Evolutionary conservation across 2,797 vertebrate species (phyloP), one percentile per base, ranked within the genome.

Genomic region (Anisognathus igniventris): DNA sequence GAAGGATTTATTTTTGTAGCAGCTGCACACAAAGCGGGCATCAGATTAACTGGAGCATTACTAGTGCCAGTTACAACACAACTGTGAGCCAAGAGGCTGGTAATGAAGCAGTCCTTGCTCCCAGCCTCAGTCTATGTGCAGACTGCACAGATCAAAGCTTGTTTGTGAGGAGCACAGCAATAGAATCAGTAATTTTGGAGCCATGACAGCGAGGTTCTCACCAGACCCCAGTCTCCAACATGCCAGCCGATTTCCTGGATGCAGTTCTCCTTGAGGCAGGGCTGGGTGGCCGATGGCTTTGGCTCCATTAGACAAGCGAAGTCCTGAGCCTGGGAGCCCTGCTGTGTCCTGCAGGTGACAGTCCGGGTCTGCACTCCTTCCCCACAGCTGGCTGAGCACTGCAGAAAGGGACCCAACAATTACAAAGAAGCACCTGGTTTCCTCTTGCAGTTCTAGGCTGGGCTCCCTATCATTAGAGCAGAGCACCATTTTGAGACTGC

Each of bases 361-460:
- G 98, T 98, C 24, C 99, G 97, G 76, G 97, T 99, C 98, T 98
- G 99, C 57, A 99, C 93, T 2, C 99, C 99, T 21, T 98, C 86
- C 4, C 99, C 99, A 5, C 99, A 99, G 67, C 98, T 99, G 77
- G 98, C 98, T 0, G 99, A 99, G 96, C 99, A 99, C 99, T 99
- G 96, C 33, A 95, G 95, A 87, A 86, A 92, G 61, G 27, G 37
- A 27, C 4, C 5, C 27, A 65, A 92, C 44, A 71, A 27, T 93
- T 76, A 93, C 18, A 68, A 65, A 58, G 44, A 70, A 80, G 30
- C 35, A 66, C 12, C 19, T 82, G 33, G 2, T 37, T 84, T 87
- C 39, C 42, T 24, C 56, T 66, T 45, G 40, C 44, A 19, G 42
- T 42, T 42, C 42, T 17, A 79, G 35, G 40, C 28, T 84, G 42